Base-by-base conservation (phyloP, 2,113 vertebrate species). In the Orycteropus afer region DNA sequence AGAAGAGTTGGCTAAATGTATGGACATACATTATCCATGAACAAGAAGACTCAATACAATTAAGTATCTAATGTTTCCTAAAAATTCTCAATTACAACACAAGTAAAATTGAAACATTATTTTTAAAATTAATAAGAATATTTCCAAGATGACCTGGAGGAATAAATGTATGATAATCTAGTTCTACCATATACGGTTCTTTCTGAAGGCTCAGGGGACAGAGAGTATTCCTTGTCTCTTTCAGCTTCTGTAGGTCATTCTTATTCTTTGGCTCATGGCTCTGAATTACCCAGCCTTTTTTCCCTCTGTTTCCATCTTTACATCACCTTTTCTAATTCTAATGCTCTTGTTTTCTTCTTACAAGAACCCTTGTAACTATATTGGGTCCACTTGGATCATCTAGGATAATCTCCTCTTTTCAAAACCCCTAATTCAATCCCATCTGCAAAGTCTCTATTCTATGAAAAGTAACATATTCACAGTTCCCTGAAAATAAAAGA, bases 31-130 rank as follows among this genome's bases (percentile, higher is more conserved):
- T 91, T 83, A 42, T 63, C 87, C 17, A 25, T 93, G 45, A 94
- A 45, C 83, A 69, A 71, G 45, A 86, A 89, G 6, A 42, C 11
- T 87, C 84, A 89, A 77, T 82, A 81, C 83, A 95, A 90, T 77
- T 88, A 86, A 88, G n/a, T 49, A 85, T 37, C 6, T 69, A 51
- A 3, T 20, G 51, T 9, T 71, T 80, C 22, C 20, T 74, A 59
- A 77, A 91, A 91, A 55, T 55, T 17, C 37, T 42, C 32, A 95
- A 86, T 32, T 93, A 79, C 78, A 91, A 76, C 32, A 7, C 32
- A 82, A 63, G 55, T 47, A 53, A 80, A 87, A 59, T 90, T 61
- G 9, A 88, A 57, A 61, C 67, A 10, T 0, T 76, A 45, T 71
- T 51, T 86, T 59, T 59, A 53, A 89, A 93, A 9, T 53, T 71